Conservation (phyloP, 2,113 vertebrate species). For the Hyperopisus bebe region DNA sequence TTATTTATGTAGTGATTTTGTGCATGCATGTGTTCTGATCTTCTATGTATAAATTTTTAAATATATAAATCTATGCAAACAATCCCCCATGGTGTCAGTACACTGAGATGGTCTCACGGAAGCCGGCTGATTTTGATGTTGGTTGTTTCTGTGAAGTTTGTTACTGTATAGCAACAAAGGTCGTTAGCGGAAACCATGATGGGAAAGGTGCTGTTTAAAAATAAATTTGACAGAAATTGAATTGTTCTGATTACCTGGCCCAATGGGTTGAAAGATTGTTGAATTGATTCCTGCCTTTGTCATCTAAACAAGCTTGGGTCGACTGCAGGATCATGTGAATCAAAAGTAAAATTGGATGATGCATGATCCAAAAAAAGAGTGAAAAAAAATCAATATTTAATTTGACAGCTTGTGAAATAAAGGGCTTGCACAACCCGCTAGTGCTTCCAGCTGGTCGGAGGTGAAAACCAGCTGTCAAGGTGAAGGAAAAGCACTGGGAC, state of each 20-base stretch:
- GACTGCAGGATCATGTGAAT: background rate
- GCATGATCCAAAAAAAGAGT: background rate
- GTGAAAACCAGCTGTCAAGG: background rate
- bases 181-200: background rate
- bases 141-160: background rate
- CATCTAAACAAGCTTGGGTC: background rate
- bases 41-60: background rate
- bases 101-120: background rate
- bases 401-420: conserved; percentile 7
- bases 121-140: background rate
- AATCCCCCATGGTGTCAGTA: background rate
- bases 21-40: background rate
- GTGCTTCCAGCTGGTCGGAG: background rate
- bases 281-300: background rate
- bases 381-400: conserved; percentile 8
- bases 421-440: background rate
- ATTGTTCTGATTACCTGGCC: background rate
- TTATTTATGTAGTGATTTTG: conserved; percentile 2
- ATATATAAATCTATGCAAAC: background rate
- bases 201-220: background rate
- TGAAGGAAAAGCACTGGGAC: background rate
- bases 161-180: background rate
- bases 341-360: conserved; percentile 7
- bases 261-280: background rate
- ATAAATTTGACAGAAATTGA: conserved; percentile 4